Evolutionary conservation across 1,140 invertebrate species (phyloP).

Genomic region (Chelonus insularis): DNA sequence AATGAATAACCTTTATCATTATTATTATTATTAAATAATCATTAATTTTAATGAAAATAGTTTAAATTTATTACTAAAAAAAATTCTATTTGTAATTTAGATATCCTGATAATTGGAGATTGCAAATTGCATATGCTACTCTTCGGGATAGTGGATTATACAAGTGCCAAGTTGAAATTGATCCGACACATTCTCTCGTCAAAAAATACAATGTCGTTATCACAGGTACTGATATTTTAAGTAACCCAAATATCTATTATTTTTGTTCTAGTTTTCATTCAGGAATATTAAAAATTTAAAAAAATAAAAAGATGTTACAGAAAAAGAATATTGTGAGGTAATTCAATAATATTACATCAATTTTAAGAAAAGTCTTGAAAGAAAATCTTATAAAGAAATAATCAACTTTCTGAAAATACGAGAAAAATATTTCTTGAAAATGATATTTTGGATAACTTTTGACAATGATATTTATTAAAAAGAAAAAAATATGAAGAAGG

Average conservation of each 20-base stretch:
- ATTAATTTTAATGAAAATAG: no score
- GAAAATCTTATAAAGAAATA: slow-evolving; percentile 16
- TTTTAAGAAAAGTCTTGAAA: background rate
- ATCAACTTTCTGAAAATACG: background rate
- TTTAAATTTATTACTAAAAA: no score
- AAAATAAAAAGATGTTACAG: slow-evolving; percentile 9
- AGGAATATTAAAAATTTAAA: no score
- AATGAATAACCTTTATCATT: no score
- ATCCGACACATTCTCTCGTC: slow-evolving; percentile 65
- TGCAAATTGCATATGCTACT: slow-evolving; percentile 76
- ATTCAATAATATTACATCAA: slow-evolving; percentile 6
- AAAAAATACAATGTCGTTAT: slow-evolving; percentile 54
- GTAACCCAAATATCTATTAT: no score
- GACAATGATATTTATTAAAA: background rate
- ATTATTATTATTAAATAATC: no score
- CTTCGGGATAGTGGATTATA: slow-evolving; percentile 76
- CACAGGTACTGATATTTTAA: slow-evolving; percentile 47
- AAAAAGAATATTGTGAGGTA: background rate
- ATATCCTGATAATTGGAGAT: slow-evolving; percentile 81
- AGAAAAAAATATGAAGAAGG: background rate
- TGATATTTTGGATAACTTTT: no score
- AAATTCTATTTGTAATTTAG: slow-evolving; percentile 35
- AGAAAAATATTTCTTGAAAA: no score
- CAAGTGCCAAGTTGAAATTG: slow-evolving; percentile 84
- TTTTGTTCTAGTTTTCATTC: no score